Conservation (phyloP, 2,888 invertebrate species). For the Ichneumon xanthorius region DNA sequence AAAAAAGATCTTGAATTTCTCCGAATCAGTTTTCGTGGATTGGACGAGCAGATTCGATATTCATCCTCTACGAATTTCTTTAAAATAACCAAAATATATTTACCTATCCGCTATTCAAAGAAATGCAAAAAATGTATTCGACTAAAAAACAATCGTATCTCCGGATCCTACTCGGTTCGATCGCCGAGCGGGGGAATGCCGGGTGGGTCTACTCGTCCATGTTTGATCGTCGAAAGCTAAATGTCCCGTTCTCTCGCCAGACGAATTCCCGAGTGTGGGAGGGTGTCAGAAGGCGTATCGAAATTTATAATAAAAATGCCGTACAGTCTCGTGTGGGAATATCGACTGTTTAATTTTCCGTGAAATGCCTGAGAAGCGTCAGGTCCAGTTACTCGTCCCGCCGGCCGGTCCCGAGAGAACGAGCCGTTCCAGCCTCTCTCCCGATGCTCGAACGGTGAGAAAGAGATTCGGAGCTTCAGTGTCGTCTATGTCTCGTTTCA, state of each 20-base stretch:
- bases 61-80: background rate
- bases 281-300: background rate
- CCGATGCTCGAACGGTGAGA: slow-evolving; percentile 9
- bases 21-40: background rate
- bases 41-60: background rate
- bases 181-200: background rate
- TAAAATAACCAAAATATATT: background rate
- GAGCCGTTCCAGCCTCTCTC: background rate
- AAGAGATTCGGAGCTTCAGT: background rate
- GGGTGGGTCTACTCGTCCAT: too few relatives aligned
- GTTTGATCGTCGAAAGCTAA: slow-evolving; percentile 12
- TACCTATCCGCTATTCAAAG: too few relatives aligned
- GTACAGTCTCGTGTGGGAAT: slow-evolving; percentile 57
- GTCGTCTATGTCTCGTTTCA: slow-evolving; percentile 13
- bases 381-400: slow-evolving; percentile 68
- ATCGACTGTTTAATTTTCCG: slow-evolving; percentile 69
- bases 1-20: background rate
- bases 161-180: background rate
- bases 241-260: background rate
- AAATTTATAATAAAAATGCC: slow-evolving; percentile 17
- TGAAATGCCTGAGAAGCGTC: slow-evolving; percentile 66
- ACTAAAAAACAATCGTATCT: background rate
- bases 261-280: slow-evolving; percentile 18
- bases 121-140: background rate
- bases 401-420: background rate